phyloP scores from a whole-genome alignment of 1,140 invertebrate species.

The Ceratina calcarata region DNA sequence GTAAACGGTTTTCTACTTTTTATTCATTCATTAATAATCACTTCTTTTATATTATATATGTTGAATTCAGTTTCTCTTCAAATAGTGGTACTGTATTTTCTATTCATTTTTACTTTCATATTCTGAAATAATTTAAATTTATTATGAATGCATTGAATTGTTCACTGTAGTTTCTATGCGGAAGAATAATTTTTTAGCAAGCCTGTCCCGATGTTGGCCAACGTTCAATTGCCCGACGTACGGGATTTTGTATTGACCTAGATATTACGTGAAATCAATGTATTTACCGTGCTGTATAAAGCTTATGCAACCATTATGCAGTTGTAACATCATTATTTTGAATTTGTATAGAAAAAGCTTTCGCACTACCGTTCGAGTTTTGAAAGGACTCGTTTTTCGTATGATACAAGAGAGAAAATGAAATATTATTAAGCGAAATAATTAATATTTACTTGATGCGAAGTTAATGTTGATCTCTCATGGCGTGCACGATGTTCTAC shows the following conservation, averaged over 20 bases:
- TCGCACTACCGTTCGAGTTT: no score
- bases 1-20: no score
- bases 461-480: slow-evolving; percentile 13
- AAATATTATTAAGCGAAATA: not conserved
- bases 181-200: slow-evolving; percentile 16
- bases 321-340: not conserved
- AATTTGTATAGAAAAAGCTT: not conserved
- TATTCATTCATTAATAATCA: no score
- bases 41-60: no score
- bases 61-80: no score
- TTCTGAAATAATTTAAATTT: not conserved
- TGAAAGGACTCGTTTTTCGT: no score
- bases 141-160: not conserved
- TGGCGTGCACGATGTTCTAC: not conserved
- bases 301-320: slow-evolving; percentile 10
- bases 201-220: slow-evolving; percentile 25
- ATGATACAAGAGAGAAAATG: not conserved
- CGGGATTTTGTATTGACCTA: slow-evolving; percentile 45
- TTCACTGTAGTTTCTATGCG: no score
- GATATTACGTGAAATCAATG: slow-evolving; percentile 44
- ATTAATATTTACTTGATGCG: not conserved
- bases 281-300: slow-evolving; percentile 32
- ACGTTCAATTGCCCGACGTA: slow-evolving; percentile 45
- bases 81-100: no score
- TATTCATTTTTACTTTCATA: no score